Conservation (phyloP, 2,797 vertebrate species). For the Nyctalus aviator region DNA sequence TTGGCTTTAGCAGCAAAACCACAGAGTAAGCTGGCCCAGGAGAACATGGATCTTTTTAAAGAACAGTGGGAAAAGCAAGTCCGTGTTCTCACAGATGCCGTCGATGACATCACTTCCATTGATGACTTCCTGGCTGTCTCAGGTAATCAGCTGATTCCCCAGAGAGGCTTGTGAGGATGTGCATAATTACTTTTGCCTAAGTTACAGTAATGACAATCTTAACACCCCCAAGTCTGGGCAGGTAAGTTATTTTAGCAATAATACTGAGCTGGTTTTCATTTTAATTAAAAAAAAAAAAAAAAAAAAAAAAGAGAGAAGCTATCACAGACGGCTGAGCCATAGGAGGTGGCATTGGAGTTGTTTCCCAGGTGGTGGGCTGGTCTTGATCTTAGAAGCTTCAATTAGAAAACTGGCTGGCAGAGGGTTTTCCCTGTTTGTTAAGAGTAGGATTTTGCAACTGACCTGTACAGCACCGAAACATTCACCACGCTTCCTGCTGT, state of each 20-base stretch:
- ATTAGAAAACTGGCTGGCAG: neutral
- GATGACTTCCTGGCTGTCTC: slow-evolving; percentile 92
- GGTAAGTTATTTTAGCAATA: slow-evolving; percentile 43
- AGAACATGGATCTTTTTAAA: slow-evolving; percentile 93
- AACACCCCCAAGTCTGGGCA: neutral
- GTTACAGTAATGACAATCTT: slow-evolving; percentile 35
- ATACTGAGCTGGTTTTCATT: slow-evolving; percentile 57
- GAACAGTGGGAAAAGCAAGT: slow-evolving; percentile 92
- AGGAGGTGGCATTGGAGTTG: neutral
- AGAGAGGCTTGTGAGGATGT: neutral
- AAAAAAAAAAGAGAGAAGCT: neutral
- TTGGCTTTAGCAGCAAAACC: slow-evolving; percentile 97
- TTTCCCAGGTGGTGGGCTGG: neutral
- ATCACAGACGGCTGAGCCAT: neutral
- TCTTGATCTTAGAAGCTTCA: neutral
- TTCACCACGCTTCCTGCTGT: neutral
- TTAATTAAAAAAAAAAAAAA: slow-evolving; percentile 13
- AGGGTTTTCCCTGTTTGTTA: neutral
- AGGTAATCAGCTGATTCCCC: slow-evolving; percentile 84
- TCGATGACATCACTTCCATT: slow-evolving; percentile 92
- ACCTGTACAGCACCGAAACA: neutral
- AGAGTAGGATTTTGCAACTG: neutral
- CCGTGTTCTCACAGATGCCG: slow-evolving; percentile 90
- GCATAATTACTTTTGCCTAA: neutral
- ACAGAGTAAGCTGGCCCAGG: slow-evolving; percentile 91